A percentile compares a stretch with the other conserved stretches of the same genome.
Evolutionary conservation across 2,888 invertebrate genomes (phyloP).

Genomic region (Stenoptilia bipunctidactyla): DNA sequence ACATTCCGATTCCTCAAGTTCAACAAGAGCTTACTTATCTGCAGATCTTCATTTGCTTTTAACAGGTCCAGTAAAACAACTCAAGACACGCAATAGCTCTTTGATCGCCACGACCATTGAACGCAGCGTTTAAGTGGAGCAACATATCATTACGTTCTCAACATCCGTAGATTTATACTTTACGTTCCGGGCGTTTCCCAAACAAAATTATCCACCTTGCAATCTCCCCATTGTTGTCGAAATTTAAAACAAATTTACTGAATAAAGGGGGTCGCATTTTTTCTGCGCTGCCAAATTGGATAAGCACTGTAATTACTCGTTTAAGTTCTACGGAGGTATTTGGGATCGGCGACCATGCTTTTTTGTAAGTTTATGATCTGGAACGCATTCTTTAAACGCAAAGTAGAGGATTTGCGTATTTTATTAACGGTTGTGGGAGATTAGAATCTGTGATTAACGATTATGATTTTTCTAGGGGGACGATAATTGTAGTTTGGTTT

Average conservation of each 20-base stretch:
- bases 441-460: too few species aligned
- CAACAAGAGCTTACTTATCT: too few species aligned
- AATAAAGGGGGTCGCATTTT: slow-evolving; percentile 61
- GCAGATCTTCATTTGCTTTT: too few species aligned
- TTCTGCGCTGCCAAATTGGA: slow-evolving; percentile 67
- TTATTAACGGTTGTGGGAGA: neutral
- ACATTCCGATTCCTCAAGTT: too few species aligned
- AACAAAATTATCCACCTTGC: slow-evolving; percentile 57
- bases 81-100: slow-evolving; percentile 39
- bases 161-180: slow-evolving; percentile 40
- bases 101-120: slow-evolving; percentile 27
- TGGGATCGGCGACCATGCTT: slow-evolving; percentile 39
- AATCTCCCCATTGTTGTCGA: slow-evolving; percentile 69
- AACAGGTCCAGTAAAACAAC: slow-evolving; percentile 10
- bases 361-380: slow-evolving; percentile 44
- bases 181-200: slow-evolving; percentile 56
- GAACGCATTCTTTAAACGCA: slow-evolving; percentile 26
- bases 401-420: slow-evolving; percentile 11
- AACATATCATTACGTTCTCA: slow-evolving; percentile 4
- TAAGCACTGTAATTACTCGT: slow-evolving; percentile 66
- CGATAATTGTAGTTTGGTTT: too few species aligned
- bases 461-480: too few species aligned
- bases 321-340: slow-evolving; percentile 39
- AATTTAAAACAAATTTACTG: slow-evolving; percentile 71
- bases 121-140: slow-evolving; percentile 33